Percentiles rank a stretch among this genome's conserved stretches.
phyloP scores from a whole-genome alignment of 1,140 invertebrate genomes.

The Panulirus ornatus region DNA sequence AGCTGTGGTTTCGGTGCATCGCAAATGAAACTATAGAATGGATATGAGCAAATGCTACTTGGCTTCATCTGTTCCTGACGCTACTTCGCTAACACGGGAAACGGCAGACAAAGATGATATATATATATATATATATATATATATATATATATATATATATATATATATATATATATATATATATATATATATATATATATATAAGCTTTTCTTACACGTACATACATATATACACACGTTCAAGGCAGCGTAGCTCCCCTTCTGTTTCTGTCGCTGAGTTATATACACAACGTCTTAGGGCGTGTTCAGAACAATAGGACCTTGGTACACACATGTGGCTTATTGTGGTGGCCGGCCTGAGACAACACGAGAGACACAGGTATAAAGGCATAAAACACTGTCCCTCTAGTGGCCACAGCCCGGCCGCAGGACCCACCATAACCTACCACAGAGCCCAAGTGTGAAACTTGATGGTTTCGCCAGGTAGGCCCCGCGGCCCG shows the following conservation, averaged over 20 bases:
- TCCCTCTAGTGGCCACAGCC: background rate
- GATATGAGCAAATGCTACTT: no score
- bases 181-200: background rate
- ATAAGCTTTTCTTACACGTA: background rate
- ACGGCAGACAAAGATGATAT: background rate
- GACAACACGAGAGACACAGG: slow-evolving; percentile 14
- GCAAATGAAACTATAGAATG: no score
- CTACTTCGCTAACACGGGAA: no score
- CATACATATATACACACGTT: background rate
- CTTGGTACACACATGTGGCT: background rate
- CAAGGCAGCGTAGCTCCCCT: no score
- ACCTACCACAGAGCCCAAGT: slow-evolving; percentile 29
- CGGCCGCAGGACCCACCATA: background rate
- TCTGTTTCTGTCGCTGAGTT: background rate
- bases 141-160: slow-evolving; percentile 35
- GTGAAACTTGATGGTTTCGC: slow-evolving; percentile 42
- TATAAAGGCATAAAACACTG: slow-evolving; percentile 11
- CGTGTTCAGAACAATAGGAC: background rate
- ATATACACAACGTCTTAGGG: background rate
- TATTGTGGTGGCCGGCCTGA: background rate
- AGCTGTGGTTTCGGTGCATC: no score
- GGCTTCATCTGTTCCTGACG: no score
- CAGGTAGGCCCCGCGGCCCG: slow-evolving; percentile 44
- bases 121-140: slow-evolving; percentile 25
- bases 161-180: slow-evolving; percentile 17